phyloP scores from a whole-genome alignment of 2,113 vertebrate genomes.

The Nettapus auritus region DNA sequence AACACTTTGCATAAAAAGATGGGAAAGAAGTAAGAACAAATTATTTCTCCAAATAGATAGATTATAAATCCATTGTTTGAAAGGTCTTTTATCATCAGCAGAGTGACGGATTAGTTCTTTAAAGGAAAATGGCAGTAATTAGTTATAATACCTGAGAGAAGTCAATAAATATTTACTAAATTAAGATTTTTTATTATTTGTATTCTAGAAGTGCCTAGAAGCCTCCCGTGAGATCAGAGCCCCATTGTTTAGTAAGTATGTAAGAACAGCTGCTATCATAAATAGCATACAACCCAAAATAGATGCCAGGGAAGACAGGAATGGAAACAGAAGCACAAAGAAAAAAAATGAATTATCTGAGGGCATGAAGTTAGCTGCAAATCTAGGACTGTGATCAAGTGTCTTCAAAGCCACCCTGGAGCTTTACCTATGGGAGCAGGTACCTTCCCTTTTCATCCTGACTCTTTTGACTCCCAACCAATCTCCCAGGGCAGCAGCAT shows the following conservation, averaged over 20 bases:
- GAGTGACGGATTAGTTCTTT: constrained; percentile 48
- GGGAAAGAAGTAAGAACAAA: constrained; percentile 44
- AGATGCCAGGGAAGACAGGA: not conserved
- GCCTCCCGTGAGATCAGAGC: not conserved
- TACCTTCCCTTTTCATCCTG: not conserved
- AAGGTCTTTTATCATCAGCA: constrained; percentile 45
- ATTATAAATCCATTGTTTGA: constrained; percentile 30
- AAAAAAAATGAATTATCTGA: not conserved
- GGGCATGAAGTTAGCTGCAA: not conserved
- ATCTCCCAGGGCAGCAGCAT: not conserved
- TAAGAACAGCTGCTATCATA: not conserved
- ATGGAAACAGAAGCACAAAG: not conserved
- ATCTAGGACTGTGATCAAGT: not conserved
- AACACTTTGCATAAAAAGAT: not conserved
- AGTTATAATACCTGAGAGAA: constrained; percentile 58
- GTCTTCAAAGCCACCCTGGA: not conserved
- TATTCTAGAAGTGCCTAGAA: not conserved
- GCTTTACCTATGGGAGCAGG: not conserved
- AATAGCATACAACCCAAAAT: not conserved
- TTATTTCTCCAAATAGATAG: constrained; percentile 34
- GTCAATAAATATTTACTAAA: constrained; percentile 57
- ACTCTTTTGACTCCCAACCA: not conserved
- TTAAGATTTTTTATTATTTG: constrained; percentile 34
- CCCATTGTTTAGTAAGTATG: not conserved
- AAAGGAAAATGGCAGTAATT: constrained; percentile 46